Conservation (phyloP, 2,888 invertebrate genomes). For the Peribatodes rhomboidaria region DNA sequence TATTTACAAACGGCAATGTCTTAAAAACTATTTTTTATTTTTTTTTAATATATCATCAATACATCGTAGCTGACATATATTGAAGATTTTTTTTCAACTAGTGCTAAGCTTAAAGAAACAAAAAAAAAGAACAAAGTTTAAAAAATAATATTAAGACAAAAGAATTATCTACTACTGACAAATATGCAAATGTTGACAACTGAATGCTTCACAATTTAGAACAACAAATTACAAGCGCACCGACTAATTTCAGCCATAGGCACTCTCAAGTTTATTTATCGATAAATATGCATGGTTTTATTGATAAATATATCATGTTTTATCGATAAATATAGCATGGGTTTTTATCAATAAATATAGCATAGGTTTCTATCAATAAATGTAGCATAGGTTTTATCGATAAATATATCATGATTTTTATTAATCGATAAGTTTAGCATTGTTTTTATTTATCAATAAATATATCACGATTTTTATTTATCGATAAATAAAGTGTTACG, state of each 20-base stretch:
- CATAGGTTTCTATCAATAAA: too few relatives aligned
- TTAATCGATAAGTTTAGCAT: too few relatives aligned
- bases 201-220: not conserved
- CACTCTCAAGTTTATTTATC: constrained; percentile 14
- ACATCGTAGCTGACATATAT: constrained; percentile 37
- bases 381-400: too few relatives aligned
- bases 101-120: constrained; percentile 42
- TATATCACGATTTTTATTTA: constrained; percentile 3
- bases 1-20: constrained; percentile 44
- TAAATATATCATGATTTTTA: constrained; percentile 13
- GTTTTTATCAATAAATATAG: too few relatives aligned
- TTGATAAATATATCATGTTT: too few relatives aligned
- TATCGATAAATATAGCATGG: constrained; percentile 12
- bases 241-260: constrained; percentile 21
- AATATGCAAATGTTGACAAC: constrained; percentile 30
- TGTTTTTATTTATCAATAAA: constrained; percentile 17
- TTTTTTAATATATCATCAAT: constrained; percentile 34
- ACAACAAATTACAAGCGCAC: constrained; percentile 19
- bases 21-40: constrained; percentile 36
- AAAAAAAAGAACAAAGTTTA: constrained; percentile 41
- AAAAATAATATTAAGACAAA: constrained; percentile 36
- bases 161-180: constrained; percentile 16
- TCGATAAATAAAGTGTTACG: constrained; percentile 7
- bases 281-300: constrained; percentile 13
- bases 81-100: constrained; percentile 42